Evolutionary conservation across 2,113 vertebrate species (phyloP), one percentile per base, ranked within the genome.

Genomic region (Artemisiospiza belli): DNA sequence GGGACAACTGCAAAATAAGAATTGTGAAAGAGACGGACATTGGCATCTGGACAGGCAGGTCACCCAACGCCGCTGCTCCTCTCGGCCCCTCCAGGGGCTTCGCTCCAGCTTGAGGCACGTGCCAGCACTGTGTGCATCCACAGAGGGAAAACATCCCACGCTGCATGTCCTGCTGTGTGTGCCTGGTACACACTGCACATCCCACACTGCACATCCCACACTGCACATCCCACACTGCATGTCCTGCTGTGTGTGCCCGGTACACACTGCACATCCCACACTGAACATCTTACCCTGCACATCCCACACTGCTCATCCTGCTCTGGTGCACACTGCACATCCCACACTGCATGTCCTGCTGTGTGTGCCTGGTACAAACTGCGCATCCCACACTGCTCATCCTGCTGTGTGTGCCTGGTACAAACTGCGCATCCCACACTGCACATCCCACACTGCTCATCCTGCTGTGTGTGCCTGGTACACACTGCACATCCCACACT

Each of bases 1-100:
- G 99, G 99, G 37, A 99, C 97, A 98, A 99, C 99, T 99, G 97
- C 47, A 98, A 97, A 64, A 93, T 97, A 96, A 97, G 92, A 92
- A 98, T 49, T 43, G 86, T 95, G 69, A 96, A 77, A 88, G 0
- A 96, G 74, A 88, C 0, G 88, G 89, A 95, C 31, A 79, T 97
- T 93, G 85, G 89, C 66, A 77, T 83, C 30, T 37, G 18, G 35
- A 33, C 3, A 55, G 1, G 51, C 78, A 70, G 94, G 17, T 2
- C 7, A 14, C 24, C 6, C 10, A 15, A 4, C 7, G 39, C 86
- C 3, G 15, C 66, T 19, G 16, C 78, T 79, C 25, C 33, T 55
- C 58, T 16, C 12, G n/a, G 41, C 57, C 67, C 55, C 78, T 11
- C 13, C 4, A 3, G 7, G 1, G 20, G n/a, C 13, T 15, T 5